phyloP scores from a whole-genome alignment of 2,888 invertebrate species.

The Oscheius sp. region DNA sequence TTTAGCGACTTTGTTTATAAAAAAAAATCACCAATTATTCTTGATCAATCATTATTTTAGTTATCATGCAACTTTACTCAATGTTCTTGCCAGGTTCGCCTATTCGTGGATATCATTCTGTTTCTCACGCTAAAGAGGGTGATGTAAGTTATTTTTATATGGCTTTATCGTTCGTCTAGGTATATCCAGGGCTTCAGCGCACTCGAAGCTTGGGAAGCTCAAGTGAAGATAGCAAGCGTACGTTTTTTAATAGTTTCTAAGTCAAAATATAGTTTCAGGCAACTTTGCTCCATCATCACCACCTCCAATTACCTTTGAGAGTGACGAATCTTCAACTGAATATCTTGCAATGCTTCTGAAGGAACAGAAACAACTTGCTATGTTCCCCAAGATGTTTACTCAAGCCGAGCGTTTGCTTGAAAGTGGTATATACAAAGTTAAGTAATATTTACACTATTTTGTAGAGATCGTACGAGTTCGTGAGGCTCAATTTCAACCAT shows the following conservation, averaged over 20 bases:
- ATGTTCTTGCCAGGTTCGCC: conserved; percentile 3
- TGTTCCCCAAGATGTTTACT: conserved; percentile 60
- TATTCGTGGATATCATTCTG: conserved; percentile 6
- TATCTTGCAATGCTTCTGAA: conserved; percentile 58
- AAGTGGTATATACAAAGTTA: conserved; percentile 42
- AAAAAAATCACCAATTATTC: too few relatives aligned
- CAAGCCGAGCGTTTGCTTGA: conserved; percentile 64
- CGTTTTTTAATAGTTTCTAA: neutral
- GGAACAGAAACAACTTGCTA: conserved; percentile 61
- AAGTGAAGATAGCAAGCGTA: neutral
- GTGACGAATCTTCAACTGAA: conserved; percentile 39
- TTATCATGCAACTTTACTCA: neutral
- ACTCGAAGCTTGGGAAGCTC: neutral
- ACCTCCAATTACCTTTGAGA: conserved; percentile 2
- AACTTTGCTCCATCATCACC: conserved; percentile 1
- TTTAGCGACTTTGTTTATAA: too few relatives aligned
- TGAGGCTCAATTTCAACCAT: conserved; percentile 91
- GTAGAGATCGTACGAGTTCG: conserved; percentile 97
- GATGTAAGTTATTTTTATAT: neutral
- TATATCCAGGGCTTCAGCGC: neutral
- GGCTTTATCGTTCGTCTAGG: neutral
- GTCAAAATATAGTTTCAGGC: too few relatives aligned
- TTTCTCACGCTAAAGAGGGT: neutral
- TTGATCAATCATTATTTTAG: too few relatives aligned
- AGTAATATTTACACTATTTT: conserved; percentile 64